phyloP scores from a whole-genome alignment of 2,888 invertebrate species.

The Lamellibrachia columna region DNA sequence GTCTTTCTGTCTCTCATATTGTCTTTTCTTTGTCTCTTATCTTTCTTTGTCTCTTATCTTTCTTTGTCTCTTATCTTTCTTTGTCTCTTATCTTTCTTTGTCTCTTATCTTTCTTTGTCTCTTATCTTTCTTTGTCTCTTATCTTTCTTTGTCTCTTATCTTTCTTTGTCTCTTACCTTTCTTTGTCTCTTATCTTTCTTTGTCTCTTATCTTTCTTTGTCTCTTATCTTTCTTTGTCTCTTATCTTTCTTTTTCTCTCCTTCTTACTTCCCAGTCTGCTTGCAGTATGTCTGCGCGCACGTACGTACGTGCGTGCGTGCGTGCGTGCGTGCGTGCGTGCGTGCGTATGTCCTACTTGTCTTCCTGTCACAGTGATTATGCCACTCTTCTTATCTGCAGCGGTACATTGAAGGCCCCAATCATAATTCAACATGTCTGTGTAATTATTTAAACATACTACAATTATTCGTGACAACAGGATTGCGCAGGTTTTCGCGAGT shows the following conservation, averaged over 20 bases:
- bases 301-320: background rate
- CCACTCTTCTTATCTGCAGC: background rate
- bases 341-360: background rate
- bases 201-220: no score
- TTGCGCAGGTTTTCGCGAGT: background rate
- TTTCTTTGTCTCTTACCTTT: background rate
- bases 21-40: background rate
- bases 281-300: background rate
- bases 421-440: background rate
- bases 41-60: background rate
- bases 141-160: no score
- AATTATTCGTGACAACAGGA: background rate
- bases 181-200: no score
- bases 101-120: no score
- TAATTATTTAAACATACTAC: background rate
- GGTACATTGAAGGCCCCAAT: background rate
- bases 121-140: no score
- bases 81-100: no score
- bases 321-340: background rate
- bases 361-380: background rate
- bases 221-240: no score
- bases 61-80: background rate
- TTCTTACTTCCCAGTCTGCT: background rate
- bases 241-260: background rate
- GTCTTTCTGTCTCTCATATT: background rate